Evolutionary conservation across 92 coral and sea anemone species (phyloP), one percentile per base, ranked within the genome.

Genomic region (Phenganax stokvisi): DNA sequence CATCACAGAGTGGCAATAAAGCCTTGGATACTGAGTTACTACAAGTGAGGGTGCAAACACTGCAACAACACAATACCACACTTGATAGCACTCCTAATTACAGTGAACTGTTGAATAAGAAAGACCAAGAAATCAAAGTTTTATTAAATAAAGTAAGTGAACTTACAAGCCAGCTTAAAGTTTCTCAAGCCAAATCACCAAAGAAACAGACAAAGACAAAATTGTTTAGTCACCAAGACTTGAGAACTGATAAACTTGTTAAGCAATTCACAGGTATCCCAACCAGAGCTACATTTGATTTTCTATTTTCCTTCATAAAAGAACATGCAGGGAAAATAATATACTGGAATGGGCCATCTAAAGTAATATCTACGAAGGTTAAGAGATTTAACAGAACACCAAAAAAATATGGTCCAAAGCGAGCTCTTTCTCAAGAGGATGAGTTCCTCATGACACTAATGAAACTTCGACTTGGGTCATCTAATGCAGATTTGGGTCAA

Each of bases 231-330:
- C 37, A 67, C 37, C 17, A 67, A 27, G 73, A 67, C 58, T 80
- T 80, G 76, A 70, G 71, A 81, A 55, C 82, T 6, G 89, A 86
- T 74, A 86, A 86, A 51, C 59, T 27, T 56, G 86, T 81, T 10
- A 81, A 82, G 27, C 69, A 10, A 30, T 55, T 86, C 13, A 86
- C 86, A 53, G 83, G 83, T 11, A 86, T 80, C n/a, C 71, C 87
- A 7, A 15, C 87, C 69, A 68, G 11, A 66, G 87, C 79, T 54
- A 63, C 85, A 80, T 85, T 85, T 81, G 66, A 81, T 57, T 52
- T 56, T 53, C 79, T 89, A 66, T 89, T 89, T 89, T 76, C 57
- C 80, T 76, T 79, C 51, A 83, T 83, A 9, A 86, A 85, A 47
- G 63, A 81, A 72, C 76, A 56, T 81, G 80, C 85, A 68, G 30